Evolutionary conservation across 1,140 invertebrate species (phyloP).

Genomic region (Triops cancriformis): DNA sequence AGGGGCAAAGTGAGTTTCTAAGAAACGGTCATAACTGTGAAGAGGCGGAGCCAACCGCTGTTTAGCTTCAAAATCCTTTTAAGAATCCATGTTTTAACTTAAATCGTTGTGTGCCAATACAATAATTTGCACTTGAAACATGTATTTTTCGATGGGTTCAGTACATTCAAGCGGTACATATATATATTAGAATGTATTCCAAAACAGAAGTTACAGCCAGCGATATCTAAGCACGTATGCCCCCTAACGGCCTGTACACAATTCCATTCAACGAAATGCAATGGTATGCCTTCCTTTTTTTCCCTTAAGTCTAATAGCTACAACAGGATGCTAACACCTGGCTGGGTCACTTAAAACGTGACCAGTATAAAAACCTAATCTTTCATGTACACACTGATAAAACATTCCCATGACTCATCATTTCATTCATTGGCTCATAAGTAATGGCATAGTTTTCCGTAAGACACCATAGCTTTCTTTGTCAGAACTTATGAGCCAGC

Average conservation of each 20-base stretch:
- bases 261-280: not conserved
- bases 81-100: not conserved
- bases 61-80: not conserved
- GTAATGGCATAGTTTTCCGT: too few relatives aligned
- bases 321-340: not conserved
- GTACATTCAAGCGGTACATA: not conserved
- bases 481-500: too few relatives aligned
- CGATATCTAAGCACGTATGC: not conserved
- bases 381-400: not conserved
- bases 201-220: not conserved
- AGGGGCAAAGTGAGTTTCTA: conserved; percentile 77
- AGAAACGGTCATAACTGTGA: conserved; percentile 30
- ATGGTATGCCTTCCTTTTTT: conserved; percentile 8
- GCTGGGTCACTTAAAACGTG: not conserved
- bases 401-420: too few relatives aligned
- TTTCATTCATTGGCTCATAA: too few relatives aligned
- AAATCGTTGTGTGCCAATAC: conserved; percentile 1
- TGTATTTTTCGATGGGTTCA: not conserved
- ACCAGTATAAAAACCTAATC: not conserved
- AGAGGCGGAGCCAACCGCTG: not conserved
- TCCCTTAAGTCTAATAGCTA: not conserved
- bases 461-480: too few relatives aligned
- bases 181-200: not conserved
- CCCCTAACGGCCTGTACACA: not conserved
- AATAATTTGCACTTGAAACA: not conserved